These are phyloP conservation scores for Columba janthina DNA, from an alignment of 2,113 vertebrate genomes.

Conservation along the genomic window DNA sequence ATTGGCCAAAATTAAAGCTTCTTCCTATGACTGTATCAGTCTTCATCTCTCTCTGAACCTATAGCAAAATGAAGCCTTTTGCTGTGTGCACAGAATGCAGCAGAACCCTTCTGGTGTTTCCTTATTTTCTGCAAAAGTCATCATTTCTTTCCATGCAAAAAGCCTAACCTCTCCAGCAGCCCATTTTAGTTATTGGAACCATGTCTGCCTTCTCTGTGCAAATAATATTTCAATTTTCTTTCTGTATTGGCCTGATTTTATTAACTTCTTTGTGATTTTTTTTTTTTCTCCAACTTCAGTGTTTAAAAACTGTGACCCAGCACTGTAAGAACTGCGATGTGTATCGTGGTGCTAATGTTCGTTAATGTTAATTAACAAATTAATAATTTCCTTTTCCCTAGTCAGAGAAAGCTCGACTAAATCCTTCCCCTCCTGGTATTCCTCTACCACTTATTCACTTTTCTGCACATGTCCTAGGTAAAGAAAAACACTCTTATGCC, in stretches of 20 bases:
- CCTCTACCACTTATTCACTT: background rate
- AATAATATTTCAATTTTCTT: background rate
- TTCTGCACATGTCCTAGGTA: background rate
- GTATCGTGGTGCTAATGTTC: accelerated
- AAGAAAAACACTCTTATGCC: accelerated
- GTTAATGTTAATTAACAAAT: background rate
- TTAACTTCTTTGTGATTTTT: background rate
- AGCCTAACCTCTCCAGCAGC: background rate
- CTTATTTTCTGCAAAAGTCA: background rate
- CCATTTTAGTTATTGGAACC: background rate
- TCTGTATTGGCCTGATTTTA: background rate
- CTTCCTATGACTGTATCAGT: background rate
- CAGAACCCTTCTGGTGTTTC: background rate
- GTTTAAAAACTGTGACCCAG: background rate
- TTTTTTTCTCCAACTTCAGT: background rate
- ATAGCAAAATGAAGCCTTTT: accelerated
- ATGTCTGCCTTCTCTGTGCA: background rate
- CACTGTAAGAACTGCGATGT: background rate
- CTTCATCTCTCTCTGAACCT: background rate
- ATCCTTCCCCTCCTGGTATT: background rate
- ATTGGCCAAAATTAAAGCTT: background rate
- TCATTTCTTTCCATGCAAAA: background rate
- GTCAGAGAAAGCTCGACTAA: background rate
- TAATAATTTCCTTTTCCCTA: background rate
- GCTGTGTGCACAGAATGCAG: background rate